Evolutionary conservation across 2,888 invertebrate genomes (phyloP), one percentile per base, ranked within the genome.

Genomic region (Limulus polyphemus): DNA sequence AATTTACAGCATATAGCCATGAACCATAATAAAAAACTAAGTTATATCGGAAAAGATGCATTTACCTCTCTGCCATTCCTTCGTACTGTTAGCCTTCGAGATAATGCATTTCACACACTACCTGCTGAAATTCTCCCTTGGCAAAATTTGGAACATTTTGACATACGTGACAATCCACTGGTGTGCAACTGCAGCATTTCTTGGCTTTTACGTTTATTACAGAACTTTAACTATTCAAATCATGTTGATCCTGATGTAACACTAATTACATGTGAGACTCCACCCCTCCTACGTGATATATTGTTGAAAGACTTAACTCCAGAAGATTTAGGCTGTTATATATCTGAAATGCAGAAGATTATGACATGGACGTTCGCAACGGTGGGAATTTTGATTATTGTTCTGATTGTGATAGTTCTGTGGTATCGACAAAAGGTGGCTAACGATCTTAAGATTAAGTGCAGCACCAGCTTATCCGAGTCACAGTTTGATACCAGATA

Each of bases 131-230:
- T 68, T n/a, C 49, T 68, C 11, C 90, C 65, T 46, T 71, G 71
- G 71, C 89, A 90, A 74, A 84, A 85, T 70, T 78, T 91, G 69
- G 82, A 83, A 73, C 82, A 83, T 64, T 79, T 91, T 49, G 83
- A 85, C 69, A 80, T 91, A 59, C 86, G 87, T 49, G 88, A 88
- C 48, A 90, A 91, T 78, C 90, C 90, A 0, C 80, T 91, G 67
- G 81, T 84, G 64, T 91, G 91, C 77, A 91, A 91, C 76, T 91
- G 91, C 74, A 90, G 90, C 58, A 77, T 91, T 64, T 80, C 87
- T 65, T 91, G 91, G 91, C 78, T 91, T n/a, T 64, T 63, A 64
- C 62, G 66, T 12, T 60, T 64, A 17, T 47, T 69, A 17, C 57
- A 61, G 55, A 52, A 59, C 49, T 62, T 57, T 32, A 64, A 64